Conservation (phyloP, 2,113 vertebrate genomes). For the Brachypteracias leptosomus region DNA sequence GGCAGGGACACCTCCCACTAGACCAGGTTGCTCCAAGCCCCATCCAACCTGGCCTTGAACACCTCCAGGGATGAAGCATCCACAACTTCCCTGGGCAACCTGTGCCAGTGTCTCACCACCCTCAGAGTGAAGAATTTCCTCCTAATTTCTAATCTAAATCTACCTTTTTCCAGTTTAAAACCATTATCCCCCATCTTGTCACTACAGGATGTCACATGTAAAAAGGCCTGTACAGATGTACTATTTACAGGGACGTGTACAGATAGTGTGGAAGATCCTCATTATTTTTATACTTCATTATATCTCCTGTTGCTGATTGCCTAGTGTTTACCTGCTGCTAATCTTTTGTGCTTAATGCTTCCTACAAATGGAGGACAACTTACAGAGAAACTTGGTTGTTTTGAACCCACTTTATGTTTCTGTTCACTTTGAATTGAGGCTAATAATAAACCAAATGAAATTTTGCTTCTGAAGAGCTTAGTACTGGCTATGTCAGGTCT, state of each 20-base stretch:
- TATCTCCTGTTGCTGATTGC: neutral
- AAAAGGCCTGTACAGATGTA: too few relatives aligned
- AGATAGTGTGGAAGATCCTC: neutral
- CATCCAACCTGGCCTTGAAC: too few relatives aligned
- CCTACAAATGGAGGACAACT: neutral
- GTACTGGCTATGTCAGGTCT: neutral
- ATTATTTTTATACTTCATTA: neutral
- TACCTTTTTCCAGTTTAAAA: too few relatives aligned
- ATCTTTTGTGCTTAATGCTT: accelerated
- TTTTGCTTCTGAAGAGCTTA: neutral
- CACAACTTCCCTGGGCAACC: too few relatives aligned
- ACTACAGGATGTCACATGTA: too few relatives aligned
- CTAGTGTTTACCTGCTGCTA: neutral
- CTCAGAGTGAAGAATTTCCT: too few relatives aligned
- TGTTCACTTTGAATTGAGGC: neutral
- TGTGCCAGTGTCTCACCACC: too few relatives aligned
- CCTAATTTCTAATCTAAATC: too few relatives aligned
- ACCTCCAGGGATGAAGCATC: too few relatives aligned
- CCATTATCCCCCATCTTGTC: too few relatives aligned
- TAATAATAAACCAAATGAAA: neutral
- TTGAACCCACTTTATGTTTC: neutral
- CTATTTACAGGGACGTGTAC: neutral
- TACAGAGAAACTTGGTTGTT: neutral
- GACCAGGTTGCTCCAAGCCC: too few relatives aligned
- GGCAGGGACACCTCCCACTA: too few relatives aligned